Conservation (phyloP, 1,140 invertebrate species). For the Achatina immaculata region DNA sequence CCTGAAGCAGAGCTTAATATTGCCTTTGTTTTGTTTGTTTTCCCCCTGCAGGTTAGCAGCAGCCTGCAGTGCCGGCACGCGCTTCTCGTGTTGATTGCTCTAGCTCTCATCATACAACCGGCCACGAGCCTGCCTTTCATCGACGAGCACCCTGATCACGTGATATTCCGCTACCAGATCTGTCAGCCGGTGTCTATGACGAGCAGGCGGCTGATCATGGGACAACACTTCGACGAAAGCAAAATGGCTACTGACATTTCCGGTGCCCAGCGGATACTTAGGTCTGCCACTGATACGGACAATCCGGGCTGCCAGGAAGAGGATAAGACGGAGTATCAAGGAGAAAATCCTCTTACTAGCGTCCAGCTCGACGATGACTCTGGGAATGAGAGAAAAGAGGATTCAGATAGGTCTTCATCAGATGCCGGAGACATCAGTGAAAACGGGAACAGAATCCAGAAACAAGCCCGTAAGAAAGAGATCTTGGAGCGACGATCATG, state of each 20-base stretch:
- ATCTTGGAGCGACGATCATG: conserved; percentile 25
- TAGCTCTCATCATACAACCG: conserved; percentile 42
- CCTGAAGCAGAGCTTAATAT: no score
- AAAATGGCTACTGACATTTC: conserved; percentile 50
- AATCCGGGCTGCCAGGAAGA: conserved; percentile 15
- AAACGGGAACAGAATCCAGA: conserved; percentile 21
- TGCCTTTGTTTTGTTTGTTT: no score
- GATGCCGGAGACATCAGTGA: no score
- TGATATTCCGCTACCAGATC: conserved; percentile 45
- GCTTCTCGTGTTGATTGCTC: conserved; percentile 27
- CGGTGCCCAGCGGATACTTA: conserved; percentile 39
- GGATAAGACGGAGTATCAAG: no score
- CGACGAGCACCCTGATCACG: conserved; percentile 38
- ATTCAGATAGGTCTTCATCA: no score
- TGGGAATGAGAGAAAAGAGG: conserved; percentile 11
- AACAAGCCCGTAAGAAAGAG: conserved; percentile 38
- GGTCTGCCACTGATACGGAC: conserved; percentile 7
- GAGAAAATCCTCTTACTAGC: no score
- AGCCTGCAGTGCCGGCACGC: not conserved
- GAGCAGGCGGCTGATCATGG: conserved; percentile 47
- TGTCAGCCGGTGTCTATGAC: conserved; percentile 47
- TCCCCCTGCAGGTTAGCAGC: conserved; percentile 1
- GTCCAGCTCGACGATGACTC: conserved; percentile 36
- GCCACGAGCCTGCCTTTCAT: conserved; percentile 39
- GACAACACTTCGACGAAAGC: conserved; percentile 43